phyloP scores from a whole-genome alignment of 2,888 invertebrate species.

The Idaea biselata region DNA sequence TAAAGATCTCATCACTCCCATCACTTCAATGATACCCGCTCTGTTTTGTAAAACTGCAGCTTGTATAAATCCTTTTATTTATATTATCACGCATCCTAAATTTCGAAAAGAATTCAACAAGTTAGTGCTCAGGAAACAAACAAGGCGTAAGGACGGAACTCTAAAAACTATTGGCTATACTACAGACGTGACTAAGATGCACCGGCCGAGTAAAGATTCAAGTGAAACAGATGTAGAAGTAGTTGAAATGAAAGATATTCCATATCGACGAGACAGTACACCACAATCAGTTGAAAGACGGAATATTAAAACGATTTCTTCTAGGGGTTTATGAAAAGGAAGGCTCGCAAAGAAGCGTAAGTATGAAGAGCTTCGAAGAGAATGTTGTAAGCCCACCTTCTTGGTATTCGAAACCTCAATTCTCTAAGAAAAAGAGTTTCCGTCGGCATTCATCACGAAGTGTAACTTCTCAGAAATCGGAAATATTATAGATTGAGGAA shows the following conservation, averaged over 20 bases:
- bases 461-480: conserved; percentile 43
- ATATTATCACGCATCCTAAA: conserved; percentile 89
- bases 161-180: conserved; percentile 59
- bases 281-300: conserved; percentile 30
- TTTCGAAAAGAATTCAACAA: conserved; percentile 83
- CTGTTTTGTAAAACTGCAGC: conserved; percentile 90
- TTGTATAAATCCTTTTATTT: conserved; percentile 90
- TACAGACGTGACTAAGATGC: conserved; percentile 52
- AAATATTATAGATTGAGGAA: conserved; percentile 14
- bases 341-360: conserved; percentile 57
- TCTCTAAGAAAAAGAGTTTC: conserved; percentile 73
- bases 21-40: conserved; percentile 88
- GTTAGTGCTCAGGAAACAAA: conserved; percentile 62
- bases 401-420: conserved; percentile 78
- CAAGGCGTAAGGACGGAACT: conserved; percentile 61
- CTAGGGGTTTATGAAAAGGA: conserved; percentile 54
- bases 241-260: conserved; percentile 77
- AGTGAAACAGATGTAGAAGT: conserved; percentile 77
- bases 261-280: conserved; percentile 47
- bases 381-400: conserved; percentile 68
- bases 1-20: conserved; percentile 83
- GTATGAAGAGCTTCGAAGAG: conserved; percentile 66
- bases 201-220: conserved; percentile 59
- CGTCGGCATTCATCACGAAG: conserved; percentile 63
- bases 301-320: conserved; percentile 54